A percentile compares a stretch with the other conserved stretches of the same genome.
These are phyloP conservation scores for Bombus cullumanus DNA, from an alignment of 1,140 invertebrate species.

Conservation along the genomic window DNA sequence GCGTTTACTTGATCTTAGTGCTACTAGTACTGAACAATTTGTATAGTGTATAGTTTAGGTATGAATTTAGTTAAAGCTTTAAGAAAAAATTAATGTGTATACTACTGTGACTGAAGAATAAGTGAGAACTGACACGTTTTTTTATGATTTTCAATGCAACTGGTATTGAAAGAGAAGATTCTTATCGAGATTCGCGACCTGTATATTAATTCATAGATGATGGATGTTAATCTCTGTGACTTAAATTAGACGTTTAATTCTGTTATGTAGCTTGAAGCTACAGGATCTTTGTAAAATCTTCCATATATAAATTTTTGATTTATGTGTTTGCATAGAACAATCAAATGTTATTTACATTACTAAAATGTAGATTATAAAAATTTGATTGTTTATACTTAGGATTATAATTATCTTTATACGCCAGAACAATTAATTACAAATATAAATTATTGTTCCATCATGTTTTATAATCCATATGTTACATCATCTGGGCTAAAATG, in stretches of 20 bases:
- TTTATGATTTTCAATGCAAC: slow-evolving; percentile 20
- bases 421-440: not conserved
- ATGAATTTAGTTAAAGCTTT: slow-evolving; percentile 45
- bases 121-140: slow-evolving; percentile 6
- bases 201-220: slow-evolving; percentile 26
- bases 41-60: slow-evolving; percentile 84
- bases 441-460: slow-evolving; percentile 17
- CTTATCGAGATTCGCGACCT: slow-evolving; percentile 1
- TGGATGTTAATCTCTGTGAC: not conserved
- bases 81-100: slow-evolving; percentile 47
- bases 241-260: slow-evolving; percentile 3
- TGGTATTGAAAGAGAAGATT: not conserved
- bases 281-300: not conserved
- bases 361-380: slow-evolving; percentile 6
- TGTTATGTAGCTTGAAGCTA: not conserved
- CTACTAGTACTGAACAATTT: slow-evolving; percentile 94
- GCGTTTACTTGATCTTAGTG: slow-evolving; percentile 96
- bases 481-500: not conserved
- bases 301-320: not conserved
- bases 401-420: not conserved
- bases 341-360: not conserved
- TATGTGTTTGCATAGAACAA: not conserved
- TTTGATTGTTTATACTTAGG: not conserved
- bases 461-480: not conserved
- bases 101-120: slow-evolving; percentile 7